A percentile compares a stretch with the other conserved stretches of the same genome.
These are phyloP conservation scores for Achatina immaculata DNA, from an alignment of 1,140 invertebrate genomes.

Conservation along the genomic window DNA sequence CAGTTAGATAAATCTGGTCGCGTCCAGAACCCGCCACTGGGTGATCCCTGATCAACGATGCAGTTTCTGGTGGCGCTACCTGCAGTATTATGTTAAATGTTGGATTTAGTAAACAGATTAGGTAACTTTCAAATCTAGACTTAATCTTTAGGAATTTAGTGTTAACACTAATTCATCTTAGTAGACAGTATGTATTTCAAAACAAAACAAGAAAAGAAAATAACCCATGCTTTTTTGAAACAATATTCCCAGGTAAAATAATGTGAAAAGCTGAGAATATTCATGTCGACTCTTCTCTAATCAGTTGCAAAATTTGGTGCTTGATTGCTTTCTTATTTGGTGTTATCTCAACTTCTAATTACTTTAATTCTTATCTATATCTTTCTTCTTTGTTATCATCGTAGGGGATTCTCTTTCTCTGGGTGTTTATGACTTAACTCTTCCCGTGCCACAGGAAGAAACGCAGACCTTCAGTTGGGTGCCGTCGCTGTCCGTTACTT, in stretches of 20 bases:
- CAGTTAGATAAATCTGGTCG: slow-evolving; percentile 42
- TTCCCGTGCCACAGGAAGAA: too few species aligned
- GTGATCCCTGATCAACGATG: background rate
- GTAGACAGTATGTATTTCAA: background rate
- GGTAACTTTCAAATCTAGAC: background rate
- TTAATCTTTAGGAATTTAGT: too few species aligned
- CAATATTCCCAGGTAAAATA: background rate
- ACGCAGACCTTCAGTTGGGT: too few species aligned
- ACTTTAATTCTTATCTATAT: too few species aligned
- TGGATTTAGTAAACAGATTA: background rate
- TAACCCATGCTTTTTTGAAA: background rate
- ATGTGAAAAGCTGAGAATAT: background rate
- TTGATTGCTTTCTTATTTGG: too few species aligned
- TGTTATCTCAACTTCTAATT: too few species aligned
- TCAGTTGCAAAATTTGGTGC: too few species aligned
- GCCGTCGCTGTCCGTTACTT: too few species aligned
- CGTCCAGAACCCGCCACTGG: slow-evolving; percentile 40
- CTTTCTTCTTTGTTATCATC: too few species aligned
- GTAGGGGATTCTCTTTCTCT: too few species aligned
- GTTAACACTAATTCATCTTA: background rate
- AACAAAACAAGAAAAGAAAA: background rate
- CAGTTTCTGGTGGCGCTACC: background rate
- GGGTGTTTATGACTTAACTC: too few species aligned
- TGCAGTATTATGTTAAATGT: background rate
- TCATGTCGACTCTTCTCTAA: too few species aligned